A percentile compares a stretch with the other conserved stretches of the same genome.
Evolutionary conservation across 1,140 invertebrate species (phyloP).

Genomic region (Tetraneura akinire): DNA sequence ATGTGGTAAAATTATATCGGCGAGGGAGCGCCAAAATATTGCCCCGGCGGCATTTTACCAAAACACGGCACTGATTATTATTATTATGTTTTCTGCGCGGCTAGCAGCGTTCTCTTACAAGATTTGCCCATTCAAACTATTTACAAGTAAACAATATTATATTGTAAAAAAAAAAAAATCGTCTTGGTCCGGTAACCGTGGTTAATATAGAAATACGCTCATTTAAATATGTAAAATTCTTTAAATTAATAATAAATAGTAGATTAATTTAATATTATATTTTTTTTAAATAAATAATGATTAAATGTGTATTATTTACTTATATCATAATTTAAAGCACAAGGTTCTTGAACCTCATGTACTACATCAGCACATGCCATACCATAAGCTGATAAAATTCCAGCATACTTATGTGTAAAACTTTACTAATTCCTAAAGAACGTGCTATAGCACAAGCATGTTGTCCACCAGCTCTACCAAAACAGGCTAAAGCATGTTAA

Average conservation of each 20-base stretch:
- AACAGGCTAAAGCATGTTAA: conserved; percentile 89
- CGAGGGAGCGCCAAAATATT: too few species aligned
- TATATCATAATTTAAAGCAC: conserved; percentile 69
- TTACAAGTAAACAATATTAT: too few species aligned
- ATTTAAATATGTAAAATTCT: conserved; percentile 71
- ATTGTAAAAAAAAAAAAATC: too few species aligned
- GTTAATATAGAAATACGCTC: too few species aligned
- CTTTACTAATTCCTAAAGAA: conserved; percentile 81
- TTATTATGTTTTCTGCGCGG: too few species aligned
- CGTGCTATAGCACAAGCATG: conserved; percentile 96
- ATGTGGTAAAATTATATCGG: too few species aligned
- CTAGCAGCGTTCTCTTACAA: too few species aligned
- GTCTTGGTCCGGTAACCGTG: too few species aligned
- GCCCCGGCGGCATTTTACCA: too few species aligned
- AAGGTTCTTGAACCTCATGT: conserved; percentile 88
- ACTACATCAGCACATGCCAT: conserved; percentile 98
- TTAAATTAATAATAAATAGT: conserved; percentile 53
- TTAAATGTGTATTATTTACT: conserved; percentile 56
- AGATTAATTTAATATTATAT: neutral
- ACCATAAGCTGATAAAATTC: conserved; percentile 96
- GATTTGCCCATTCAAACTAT: too few species aligned
- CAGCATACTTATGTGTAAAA: conserved; percentile 93
- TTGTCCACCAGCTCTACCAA: conserved; percentile 98
- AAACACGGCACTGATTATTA: too few species aligned
- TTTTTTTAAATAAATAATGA: too few species aligned